Evolutionary conservation across 2,888 invertebrate genomes (phyloP).

Genomic region (Nemoura dubitans): DNA sequence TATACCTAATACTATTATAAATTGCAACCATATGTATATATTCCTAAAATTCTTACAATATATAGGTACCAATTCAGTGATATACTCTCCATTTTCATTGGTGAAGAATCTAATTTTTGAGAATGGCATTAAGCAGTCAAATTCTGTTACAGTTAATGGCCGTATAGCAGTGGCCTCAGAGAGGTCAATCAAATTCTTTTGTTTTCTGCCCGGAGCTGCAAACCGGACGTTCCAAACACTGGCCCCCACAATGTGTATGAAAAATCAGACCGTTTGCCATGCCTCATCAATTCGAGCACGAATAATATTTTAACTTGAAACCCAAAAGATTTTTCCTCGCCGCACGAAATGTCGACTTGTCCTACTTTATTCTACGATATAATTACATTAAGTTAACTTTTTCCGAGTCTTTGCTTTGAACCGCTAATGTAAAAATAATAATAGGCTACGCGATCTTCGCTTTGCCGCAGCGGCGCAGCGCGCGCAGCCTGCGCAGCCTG

Average conservation of each 20-base stretch:
- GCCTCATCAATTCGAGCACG: background rate
- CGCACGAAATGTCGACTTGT: background rate
- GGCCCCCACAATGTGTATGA: too few relatives aligned
- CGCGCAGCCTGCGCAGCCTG: too few relatives aligned
- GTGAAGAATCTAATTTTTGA: too few relatives aligned
- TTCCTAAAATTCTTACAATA: background rate
- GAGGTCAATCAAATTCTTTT: too few relatives aligned
- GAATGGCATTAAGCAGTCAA: too few relatives aligned
- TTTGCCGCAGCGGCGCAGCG: background rate
- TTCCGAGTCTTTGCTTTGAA: conserved; percentile 38
- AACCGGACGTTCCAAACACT: too few relatives aligned
- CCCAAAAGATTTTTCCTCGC: background rate
- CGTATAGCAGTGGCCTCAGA: too few relatives aligned
- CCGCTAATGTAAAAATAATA: conserved; percentile 47
- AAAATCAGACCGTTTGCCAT: too few relatives aligned
- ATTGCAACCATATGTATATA: background rate
- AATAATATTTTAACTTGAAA: background rate
- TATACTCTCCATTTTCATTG: too few relatives aligned
- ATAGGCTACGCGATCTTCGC: conserved; percentile 27
- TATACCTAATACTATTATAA: background rate
- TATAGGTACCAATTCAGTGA: too few relatives aligned
- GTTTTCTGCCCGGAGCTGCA: too few relatives aligned
- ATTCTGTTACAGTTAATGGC: too few relatives aligned
- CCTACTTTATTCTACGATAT: conserved; percentile 40
- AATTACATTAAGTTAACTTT: conserved; percentile 38